These are phyloP conservation scores for Brachystomella parvula DNA, from an alignment of 1,140 invertebrate species.

Conservation along the genomic window DNA sequence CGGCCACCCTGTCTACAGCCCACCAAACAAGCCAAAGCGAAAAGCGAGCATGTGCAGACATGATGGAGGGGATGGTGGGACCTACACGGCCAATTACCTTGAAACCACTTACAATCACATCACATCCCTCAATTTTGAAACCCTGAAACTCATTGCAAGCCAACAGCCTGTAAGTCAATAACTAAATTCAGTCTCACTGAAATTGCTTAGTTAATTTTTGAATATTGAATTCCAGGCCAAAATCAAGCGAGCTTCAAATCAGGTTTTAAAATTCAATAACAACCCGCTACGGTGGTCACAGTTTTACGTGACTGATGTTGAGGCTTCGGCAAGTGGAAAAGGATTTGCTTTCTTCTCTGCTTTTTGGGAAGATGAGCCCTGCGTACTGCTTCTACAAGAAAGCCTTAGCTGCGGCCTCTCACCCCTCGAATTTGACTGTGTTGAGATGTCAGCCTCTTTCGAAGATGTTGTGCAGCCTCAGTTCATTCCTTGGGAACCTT, in stretches of 20 bases:
- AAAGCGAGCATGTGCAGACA: conserved; percentile 30
- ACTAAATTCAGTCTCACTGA: not conserved
- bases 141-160: conserved; percentile 34
- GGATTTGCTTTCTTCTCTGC: conserved; percentile 34
- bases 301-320: conserved; percentile 25
- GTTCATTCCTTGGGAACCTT: conserved; percentile 29
- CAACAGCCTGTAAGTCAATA: conserved; percentile 31
- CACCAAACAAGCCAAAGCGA: conserved; percentile 34
- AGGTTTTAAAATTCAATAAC: conserved; percentile 13
- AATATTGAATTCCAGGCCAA: conserved; percentile 15
- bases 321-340: conserved; percentile 23
- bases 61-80: conserved; percentile 11
- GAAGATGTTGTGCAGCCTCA: conserved; percentile 29
- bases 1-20: conserved; percentile 9
- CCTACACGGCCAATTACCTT: conserved; percentile 19
- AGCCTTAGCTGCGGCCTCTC: not conserved
- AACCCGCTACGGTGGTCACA: conserved; percentile 28
- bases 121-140: conserved; percentile 34
- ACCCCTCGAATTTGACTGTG: conserved; percentile 28
- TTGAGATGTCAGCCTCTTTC: conserved; percentile 28
- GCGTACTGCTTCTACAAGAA: conserved; percentile 33
- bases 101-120: conserved; percentile 32
- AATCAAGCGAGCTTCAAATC: conserved; percentile 19
- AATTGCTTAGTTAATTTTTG: not conserved
- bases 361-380: conserved; percentile 28